Evolutionary conservation across 2,113 vertebrate genomes (phyloP).

Genomic region (Atractosteus spatula): DNA sequence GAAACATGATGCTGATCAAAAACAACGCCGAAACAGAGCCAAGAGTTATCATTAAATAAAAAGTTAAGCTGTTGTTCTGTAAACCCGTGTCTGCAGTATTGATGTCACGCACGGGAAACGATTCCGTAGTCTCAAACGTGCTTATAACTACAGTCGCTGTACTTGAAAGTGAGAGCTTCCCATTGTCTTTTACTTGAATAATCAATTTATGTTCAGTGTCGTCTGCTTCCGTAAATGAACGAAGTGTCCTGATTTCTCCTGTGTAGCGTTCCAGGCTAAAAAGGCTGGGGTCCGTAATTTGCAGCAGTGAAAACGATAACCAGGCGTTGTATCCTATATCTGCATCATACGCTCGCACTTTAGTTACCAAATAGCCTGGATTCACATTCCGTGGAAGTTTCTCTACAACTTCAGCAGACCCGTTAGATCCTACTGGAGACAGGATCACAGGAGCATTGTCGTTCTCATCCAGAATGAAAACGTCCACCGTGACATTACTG

Average conservation of each 20-base stretch:
- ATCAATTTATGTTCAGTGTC: slow-evolving; percentile 38
- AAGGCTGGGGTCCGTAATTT: slow-evolving; percentile 38
- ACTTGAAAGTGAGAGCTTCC: slow-evolving; percentile 39
- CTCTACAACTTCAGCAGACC: slow-evolving; percentile 39
- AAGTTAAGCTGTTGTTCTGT: slow-evolving; percentile 24
- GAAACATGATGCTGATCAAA: slow-evolving; percentile 29
- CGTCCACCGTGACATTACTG: slow-evolving; percentile 42
- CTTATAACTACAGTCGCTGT: slow-evolving; percentile 39
- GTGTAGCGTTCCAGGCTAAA: slow-evolving; percentile 42
- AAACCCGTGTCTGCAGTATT: background rate
- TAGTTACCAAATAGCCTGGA: slow-evolving; percentile 42
- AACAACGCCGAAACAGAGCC: slow-evolving; percentile 35
- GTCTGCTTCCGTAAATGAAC: slow-evolving; percentile 39
- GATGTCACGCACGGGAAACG: slow-evolving; percentile 27
- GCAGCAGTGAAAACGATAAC: slow-evolving; percentile 33
- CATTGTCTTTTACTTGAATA: slow-evolving; percentile 46
- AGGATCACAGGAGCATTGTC: slow-evolving; percentile 45
- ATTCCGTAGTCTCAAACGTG: slow-evolving; percentile 34
- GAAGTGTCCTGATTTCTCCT: slow-evolving; percentile 43
- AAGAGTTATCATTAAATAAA: slow-evolving; percentile 36
- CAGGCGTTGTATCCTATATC: slow-evolving; percentile 48
- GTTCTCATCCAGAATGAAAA: slow-evolving; percentile 49
- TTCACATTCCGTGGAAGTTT: slow-evolving; percentile 41
- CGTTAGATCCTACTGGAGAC: slow-evolving; percentile 38
- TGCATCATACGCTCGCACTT: slow-evolving; percentile 44